These are phyloP conservation scores for Butastur rufipennis DNA, from an alignment of 2,113 vertebrate species.

Conservation along the genomic window DNA sequence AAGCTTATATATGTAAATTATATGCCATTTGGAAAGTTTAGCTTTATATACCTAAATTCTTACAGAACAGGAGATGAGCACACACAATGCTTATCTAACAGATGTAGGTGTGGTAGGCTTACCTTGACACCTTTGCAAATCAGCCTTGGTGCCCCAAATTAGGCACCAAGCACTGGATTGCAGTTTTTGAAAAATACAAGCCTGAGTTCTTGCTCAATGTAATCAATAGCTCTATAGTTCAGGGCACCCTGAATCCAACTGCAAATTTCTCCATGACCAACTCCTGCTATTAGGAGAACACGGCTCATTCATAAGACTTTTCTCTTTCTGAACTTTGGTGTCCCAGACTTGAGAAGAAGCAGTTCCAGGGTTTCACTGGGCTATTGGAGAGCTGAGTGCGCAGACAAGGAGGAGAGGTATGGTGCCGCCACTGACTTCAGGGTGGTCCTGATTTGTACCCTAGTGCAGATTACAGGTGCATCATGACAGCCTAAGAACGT, in stretches of 20 bases:
- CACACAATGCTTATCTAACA: neutral
- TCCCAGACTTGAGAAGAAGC: neutral
- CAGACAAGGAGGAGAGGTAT: neutral
- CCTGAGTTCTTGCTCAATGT: neutral
- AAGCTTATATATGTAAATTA: neutral
- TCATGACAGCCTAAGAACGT: neutral
- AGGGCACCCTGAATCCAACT: neutral
- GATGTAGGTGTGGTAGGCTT: neutral
- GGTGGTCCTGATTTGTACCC: neutral
- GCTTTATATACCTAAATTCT: neutral
- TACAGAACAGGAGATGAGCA: neutral
- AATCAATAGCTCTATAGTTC: neutral
- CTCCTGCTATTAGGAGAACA: neutral
- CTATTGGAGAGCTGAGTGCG: rapidly evolving
- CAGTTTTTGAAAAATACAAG: neutral
- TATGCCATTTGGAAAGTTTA: neutral
- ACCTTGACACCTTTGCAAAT: neutral
- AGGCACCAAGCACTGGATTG: neutral
- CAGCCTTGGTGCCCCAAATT: neutral
- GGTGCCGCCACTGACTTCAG: neutral
- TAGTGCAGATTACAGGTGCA: neutral
- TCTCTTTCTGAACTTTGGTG: neutral
- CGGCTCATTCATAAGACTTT: neutral
- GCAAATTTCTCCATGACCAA: neutral
- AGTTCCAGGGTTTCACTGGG: neutral